phyloP scores from a whole-genome alignment of 2,888 invertebrate genomes.

The Balanococcus diminutus region DNA sequence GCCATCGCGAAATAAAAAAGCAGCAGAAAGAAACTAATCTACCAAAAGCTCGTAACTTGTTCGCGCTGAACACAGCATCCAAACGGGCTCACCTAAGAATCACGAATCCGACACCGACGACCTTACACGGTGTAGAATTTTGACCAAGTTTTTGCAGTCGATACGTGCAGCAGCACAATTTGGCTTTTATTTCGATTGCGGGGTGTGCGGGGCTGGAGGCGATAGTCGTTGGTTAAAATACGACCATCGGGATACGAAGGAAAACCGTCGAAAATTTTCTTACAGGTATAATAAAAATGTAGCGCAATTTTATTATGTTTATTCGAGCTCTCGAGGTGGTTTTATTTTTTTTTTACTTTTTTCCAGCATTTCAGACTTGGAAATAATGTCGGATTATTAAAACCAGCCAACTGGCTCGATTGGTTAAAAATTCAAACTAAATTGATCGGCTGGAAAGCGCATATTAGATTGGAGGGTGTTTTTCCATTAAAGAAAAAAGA shows the following conservation, averaged over 20 bases:
- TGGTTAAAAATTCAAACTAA: conserved; percentile 8
- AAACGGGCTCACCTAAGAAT: not conserved
- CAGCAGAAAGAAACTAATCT: not conserved
- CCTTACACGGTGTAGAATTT: not conserved
- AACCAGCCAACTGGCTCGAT: not conserved
- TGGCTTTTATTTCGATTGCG: conserved; percentile 20
- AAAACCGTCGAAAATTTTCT: conserved; percentile 32
- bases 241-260: conserved; percentile 23
- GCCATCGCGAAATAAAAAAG: not conserved
- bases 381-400: conserved; percentile 33
- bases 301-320: conserved; percentile 39
- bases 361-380: not conserved
- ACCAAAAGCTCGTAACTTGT: not conserved
- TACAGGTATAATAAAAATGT: conserved; percentile 5
- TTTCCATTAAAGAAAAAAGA: not conserved
- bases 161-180: not conserved
- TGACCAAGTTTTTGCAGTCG: not conserved
- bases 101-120: not conserved
- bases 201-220: not conserved
- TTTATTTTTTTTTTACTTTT: not conserved
- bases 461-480: no score
- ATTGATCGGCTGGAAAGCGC: not conserved
- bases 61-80: not conserved
- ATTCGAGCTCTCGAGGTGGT: conserved; percentile 9
- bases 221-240: conserved; percentile 27